These are phyloP conservation scores for Malacoraja senta DNA, from an alignment of 2,797 vertebrate species.

Conservation along the genomic window DNA sequence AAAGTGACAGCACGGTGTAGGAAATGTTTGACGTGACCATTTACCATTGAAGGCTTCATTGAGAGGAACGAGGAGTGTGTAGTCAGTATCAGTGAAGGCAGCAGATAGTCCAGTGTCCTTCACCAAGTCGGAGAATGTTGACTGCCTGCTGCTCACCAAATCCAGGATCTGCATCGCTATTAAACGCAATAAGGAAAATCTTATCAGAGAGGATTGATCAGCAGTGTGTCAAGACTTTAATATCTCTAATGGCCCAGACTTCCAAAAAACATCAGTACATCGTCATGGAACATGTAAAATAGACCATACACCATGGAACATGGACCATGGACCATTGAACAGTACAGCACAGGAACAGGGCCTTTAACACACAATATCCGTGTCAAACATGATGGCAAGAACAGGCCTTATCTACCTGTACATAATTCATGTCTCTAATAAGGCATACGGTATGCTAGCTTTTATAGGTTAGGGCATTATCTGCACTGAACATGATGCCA, in stretches of 20 bases:
- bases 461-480: too few species aligned
- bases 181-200: constrained; percentile 41
- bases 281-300: too few species aligned
- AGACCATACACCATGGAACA: too few species aligned
- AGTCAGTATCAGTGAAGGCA: constrained; percentile 68
- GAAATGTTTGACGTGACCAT: constrained; percentile 44
- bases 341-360: too few species aligned
- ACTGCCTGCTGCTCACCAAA: constrained; percentile 71
- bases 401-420: too few species aligned
- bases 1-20: constrained; percentile 8
- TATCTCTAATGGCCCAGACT: neutral
- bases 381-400: too few species aligned
- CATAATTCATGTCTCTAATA: too few species aligned
- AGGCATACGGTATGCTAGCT: too few species aligned
- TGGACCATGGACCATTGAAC: too few species aligned
- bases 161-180: constrained; percentile 89
- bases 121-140: constrained; percentile 78
- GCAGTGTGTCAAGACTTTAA: too few species aligned
- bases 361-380: too few species aligned
- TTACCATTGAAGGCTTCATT: constrained; percentile 80
- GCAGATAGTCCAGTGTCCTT: constrained; percentile 75
- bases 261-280: neutral
- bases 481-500: too few species aligned
- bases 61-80: constrained; percentile 83
- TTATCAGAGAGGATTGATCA: neutral